Evolutionary conservation across 2,113 vertebrate genomes (phyloP).

Genomic region (Sclerurus mexicanus): DNA sequence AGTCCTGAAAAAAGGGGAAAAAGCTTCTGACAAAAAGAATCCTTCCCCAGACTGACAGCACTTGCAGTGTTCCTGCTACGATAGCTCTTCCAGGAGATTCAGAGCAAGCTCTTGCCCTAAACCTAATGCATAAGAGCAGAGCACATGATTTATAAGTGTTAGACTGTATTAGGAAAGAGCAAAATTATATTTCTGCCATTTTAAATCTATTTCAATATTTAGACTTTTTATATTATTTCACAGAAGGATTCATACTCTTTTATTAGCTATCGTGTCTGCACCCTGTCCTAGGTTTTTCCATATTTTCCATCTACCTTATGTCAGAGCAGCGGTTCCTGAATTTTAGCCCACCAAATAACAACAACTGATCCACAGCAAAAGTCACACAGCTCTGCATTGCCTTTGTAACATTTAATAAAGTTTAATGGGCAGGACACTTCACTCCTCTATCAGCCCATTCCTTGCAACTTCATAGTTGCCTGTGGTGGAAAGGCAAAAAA

Average conservation of each 20-base stretch:
- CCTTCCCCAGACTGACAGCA: not conserved
- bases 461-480: not conserved
- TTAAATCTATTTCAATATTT: not conserved
- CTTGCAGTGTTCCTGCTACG: not conserved
- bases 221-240: not conserved
- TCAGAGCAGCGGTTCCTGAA: not conserved
- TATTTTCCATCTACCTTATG: not conserved
- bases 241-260: not conserved
- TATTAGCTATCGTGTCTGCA: not conserved
- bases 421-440: not conserved
- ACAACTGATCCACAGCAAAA: not conserved
- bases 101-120: not conserved
- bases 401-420: not conserved
- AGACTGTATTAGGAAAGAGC: not conserved
- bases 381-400: not conserved
- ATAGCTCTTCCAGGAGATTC: not conserved
- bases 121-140: fast-evolving
- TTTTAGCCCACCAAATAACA: not conserved
- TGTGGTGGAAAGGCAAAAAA: not conserved
- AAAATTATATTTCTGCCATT: not conserved
- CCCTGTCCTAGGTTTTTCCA: not conserved
- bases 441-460: not conserved
- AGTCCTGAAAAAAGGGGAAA: not conserved
- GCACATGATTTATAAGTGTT: not conserved
- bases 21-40: not conserved